Percentiles rank a stretch among this genome's conserved stretches.
Evolutionary conservation across 2,113 vertebrate species (phyloP).

Genomic region (Rhagologus leucostigma): DNA sequence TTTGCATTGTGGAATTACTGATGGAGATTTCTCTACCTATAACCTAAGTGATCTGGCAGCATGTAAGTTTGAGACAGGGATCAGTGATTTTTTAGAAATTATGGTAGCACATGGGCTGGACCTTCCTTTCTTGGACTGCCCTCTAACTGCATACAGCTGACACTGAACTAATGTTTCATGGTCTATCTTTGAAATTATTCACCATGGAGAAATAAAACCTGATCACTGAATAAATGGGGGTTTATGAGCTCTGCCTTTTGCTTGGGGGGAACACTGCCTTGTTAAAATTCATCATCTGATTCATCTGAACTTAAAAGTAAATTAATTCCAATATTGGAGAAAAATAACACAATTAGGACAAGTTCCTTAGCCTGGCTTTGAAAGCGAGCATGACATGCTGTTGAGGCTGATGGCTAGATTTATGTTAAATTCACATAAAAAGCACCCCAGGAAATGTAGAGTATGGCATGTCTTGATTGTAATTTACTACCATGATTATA

Average conservation of each 20-base stretch:
- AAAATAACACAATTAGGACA: constrained; percentile 34
- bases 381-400: neutral
- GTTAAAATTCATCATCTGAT: constrained; percentile 57
- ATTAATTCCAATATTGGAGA: constrained; percentile 36
- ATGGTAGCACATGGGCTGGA: neutral
- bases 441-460: neutral
- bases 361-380: constrained; percentile 20
- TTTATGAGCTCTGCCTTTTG: constrained; percentile 28
- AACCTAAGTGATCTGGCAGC: neutral
- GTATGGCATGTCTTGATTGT: neutral
- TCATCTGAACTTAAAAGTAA: constrained; percentile 52
- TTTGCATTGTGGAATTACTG: neutral
- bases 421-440: constrained; percentile 6
- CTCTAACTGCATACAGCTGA: neutral
- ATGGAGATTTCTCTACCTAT: neutral
- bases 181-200: constrained; percentile 34
- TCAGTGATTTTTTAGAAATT: neutral
- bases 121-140: neutral
- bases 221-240: neutral
- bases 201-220: constrained; percentile 1
- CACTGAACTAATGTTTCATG: neutral
- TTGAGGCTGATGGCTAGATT: constrained; percentile 3
- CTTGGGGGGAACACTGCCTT: neutral
- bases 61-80: neutral
- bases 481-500: neutral